Conservation (phyloP, 1,140 invertebrate species). For the Hylaeus anthracinus region DNA sequence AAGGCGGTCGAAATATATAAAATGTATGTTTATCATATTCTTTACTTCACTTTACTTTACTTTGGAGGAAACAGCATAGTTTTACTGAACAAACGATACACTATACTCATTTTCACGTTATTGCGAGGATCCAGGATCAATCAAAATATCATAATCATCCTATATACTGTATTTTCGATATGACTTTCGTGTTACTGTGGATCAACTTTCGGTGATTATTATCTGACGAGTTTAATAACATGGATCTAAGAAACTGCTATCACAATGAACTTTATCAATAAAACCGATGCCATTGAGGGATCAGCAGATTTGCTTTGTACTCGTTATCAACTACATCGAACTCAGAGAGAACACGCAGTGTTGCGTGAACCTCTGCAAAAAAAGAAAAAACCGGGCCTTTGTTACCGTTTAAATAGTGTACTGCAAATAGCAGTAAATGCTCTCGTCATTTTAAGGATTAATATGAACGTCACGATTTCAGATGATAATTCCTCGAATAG, state of each 20-base stretch:
- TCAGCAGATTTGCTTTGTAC: slow-evolving; percentile 11
- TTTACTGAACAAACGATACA: no score
- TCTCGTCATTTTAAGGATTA: background rate
- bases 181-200: background rate
- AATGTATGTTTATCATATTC: no score
- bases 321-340: slow-evolving; percentile 23
- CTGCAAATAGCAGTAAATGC: background rate
- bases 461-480: background rate
- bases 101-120: no score
- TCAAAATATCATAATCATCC: no score
- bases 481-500: background rate
- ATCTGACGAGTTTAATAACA: background rate
- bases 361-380: background rate
- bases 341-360: background rate
- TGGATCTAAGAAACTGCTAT: slow-evolving; percentile 35
- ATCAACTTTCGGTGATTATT: background rate
- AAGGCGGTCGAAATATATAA: no score
- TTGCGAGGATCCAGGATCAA: no score
- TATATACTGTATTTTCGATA: no score
- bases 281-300: background rate
- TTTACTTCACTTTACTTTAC: no score
- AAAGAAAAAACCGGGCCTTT: no score
- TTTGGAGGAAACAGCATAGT: no score
- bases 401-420: background rate
- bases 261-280: slow-evolving; percentile 35